Conservation (phyloP, 2,113 vertebrate species). For the Hemiscyllium ocellatum region DNA sequence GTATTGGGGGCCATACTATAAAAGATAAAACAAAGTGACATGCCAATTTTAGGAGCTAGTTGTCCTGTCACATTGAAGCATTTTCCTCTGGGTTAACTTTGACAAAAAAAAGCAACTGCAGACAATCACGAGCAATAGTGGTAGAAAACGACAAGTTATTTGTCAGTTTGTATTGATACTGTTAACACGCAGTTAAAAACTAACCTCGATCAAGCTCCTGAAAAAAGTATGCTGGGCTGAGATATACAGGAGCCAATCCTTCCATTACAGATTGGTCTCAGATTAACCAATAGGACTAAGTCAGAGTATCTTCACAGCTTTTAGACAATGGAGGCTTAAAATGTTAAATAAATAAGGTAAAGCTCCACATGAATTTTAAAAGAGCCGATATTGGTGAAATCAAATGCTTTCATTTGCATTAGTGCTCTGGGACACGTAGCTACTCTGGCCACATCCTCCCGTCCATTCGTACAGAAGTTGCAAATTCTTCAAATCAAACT, state of each 20-base stretch:
- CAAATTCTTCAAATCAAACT: too few species aligned
- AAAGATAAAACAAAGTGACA: not conserved
- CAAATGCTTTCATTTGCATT: not conserved
- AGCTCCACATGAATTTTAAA: not conserved
- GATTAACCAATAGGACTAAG: not conserved
- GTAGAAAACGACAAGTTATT: not conserved
- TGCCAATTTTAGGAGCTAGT: not conserved
- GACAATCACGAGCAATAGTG: not conserved
- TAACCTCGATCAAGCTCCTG: not conserved
- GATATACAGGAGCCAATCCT: not conserved
- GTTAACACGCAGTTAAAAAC: not conserved
- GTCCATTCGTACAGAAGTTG: too few species aligned
- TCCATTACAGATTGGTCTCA: not conserved
- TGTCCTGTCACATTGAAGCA: not conserved
- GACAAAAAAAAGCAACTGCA: not conserved
- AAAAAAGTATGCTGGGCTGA: not conserved
- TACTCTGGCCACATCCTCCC: too few species aligned
- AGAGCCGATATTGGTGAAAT: not conserved
- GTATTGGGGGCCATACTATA: not conserved
- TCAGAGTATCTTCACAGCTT: not conserved
- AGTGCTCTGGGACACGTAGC: too few species aligned
- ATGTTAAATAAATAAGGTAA: not conserved
- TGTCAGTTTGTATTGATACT: not conserved
- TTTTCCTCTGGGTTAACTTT: not conserved
- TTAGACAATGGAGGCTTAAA: not conserved